Percentiles rank a stretch among this genome's conserved stretches.
These are phyloP conservation scores for Euwallacea similis DNA, from an alignment of 1,140 invertebrate species.

Conservation along the genomic window DNA sequence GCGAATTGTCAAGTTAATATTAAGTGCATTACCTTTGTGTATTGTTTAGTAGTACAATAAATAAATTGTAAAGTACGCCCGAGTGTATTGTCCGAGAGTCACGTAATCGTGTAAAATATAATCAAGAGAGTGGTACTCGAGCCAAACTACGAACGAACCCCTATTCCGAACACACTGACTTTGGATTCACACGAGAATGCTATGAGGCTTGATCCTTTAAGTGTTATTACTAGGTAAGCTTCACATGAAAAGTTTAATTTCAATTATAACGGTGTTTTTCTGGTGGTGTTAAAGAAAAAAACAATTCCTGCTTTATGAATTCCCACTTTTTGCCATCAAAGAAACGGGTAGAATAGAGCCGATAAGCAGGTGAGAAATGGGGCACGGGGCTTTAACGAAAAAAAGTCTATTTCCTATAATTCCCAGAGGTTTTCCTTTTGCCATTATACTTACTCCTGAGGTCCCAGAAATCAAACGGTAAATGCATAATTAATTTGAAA, in stretches of 20 bases:
- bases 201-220: conserved; percentile 85
- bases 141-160: too few relatives aligned
- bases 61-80: too few relatives aligned
- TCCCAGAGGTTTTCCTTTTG: conserved; percentile 85
- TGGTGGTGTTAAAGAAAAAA: conserved; percentile 92
- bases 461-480: conserved; percentile 97
- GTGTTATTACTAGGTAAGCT: conserved; percentile 78
- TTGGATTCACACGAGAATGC: conserved; percentile 93
- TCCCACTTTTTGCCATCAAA: conserved; percentile 96
- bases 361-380: conserved; percentile 78
- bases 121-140: too few relatives aligned
- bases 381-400: conserved; percentile 96
- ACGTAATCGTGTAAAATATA: too few relatives aligned
- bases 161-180: too few relatives aligned
- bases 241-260: not conserved
- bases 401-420: conserved; percentile 80
- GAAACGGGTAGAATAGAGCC: conserved; percentile 76
- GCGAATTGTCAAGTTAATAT: too few relatives aligned
- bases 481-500: conserved; percentile 9
- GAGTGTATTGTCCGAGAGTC: too few relatives aligned
- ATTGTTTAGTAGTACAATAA: too few relatives aligned
- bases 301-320: conserved; percentile 98
- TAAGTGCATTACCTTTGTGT: too few relatives aligned
- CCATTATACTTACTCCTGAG: conserved; percentile 89
- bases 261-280: conserved; percentile 45